Base-by-base conservation (phyloP, 2,113 vertebrate genomes). In the Podarcis cretensis region DNA sequence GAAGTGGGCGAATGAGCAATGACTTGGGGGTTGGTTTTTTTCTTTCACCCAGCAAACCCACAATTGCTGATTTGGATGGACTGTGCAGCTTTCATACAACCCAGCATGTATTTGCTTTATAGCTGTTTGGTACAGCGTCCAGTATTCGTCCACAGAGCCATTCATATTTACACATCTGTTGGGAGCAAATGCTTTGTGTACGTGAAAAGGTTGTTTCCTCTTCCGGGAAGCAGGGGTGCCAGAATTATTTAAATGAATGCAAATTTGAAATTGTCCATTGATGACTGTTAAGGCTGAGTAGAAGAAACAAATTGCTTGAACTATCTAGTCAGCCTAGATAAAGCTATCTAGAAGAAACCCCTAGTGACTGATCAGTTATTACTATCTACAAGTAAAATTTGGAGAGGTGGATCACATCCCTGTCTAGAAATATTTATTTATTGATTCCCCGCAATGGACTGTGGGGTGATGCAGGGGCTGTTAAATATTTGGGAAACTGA, bases 101-200 rank as follows among this genome's bases (percentile, higher is more conserved):
- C 57, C 40, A 81, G 18, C 32, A 25, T 59, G 1, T 78, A 40
- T 12, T 48, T 21, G 20, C 25, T 76, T 23, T 25, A 4, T 43
- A 43, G 48, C 66, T 73, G 59, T 30, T 65, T 9, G 21, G 25
- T 74, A 43, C 32, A 37, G 8, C 27, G 9, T 79, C 65, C 25
- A 3, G 4, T 8, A 5, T 25, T 32, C 12, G 1, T 5, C 0
- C 10, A 7, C 18, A 2, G 5, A 86, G n/a, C n/a, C 54, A 35
- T 63, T 92, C 59, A 23, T 40, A 85, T 92, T 73, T 40, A 66
- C 35, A 73, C 32, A 10, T 90, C 89, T 79, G 6, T 88, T 54
- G 9, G 40, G 85, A 16, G 78, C 43, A 89, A 83, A 43, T 88
- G 63, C 83, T 65, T 65, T 37, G 59, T 63, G 14, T 63, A 18